These are phyloP conservation scores for Lucinisca nassula DNA, from an alignment of 2,888 invertebrate genomes.

Conservation along the genomic window DNA sequence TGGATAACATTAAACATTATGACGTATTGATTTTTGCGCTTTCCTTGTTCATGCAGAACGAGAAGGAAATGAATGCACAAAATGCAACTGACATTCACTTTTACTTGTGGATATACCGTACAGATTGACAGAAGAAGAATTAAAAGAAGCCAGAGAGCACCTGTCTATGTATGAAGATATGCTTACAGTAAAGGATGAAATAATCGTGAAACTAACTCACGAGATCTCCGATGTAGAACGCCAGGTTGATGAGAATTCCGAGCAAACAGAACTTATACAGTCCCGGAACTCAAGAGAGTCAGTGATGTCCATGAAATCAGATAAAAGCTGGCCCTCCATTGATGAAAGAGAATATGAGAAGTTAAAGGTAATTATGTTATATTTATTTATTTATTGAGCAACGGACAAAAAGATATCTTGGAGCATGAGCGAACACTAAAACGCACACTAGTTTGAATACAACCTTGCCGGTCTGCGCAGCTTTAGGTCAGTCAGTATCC, in stretches of 20 bases:
- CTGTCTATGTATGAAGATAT: conserved; percentile 86
- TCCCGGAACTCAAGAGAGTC: conserved; percentile 18
- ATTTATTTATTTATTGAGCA: no score
- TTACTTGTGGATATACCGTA: no score
- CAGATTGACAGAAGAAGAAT: conserved; percentile 83
- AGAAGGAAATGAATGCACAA: no score
- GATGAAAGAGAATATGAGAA: conserved; percentile 74
- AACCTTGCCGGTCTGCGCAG: no score
- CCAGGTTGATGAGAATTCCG: conserved; percentile 30
- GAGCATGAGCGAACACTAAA: no score
- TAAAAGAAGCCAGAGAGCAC: conserved; percentile 80
- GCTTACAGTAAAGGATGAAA: conserved; percentile 87
- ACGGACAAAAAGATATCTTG: no score
- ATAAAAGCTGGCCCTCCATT: conserved; percentile 34
- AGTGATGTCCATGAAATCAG: conserved; percentile 8
- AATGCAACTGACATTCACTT: no score
- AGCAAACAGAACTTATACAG: conserved; percentile 39
- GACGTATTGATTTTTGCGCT: no score
- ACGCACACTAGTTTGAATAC: no score
- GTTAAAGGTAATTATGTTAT: conserved; percentile 76
- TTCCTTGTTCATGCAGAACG: no score
- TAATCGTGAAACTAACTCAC: conserved; percentile 87
- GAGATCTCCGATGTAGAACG: conserved; percentile 85
- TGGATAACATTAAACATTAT: no score
- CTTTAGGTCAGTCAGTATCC: no score